Base-by-base conservation (phyloP, 2,797 vertebrate genomes). In the Limosa lapponica region DNA sequence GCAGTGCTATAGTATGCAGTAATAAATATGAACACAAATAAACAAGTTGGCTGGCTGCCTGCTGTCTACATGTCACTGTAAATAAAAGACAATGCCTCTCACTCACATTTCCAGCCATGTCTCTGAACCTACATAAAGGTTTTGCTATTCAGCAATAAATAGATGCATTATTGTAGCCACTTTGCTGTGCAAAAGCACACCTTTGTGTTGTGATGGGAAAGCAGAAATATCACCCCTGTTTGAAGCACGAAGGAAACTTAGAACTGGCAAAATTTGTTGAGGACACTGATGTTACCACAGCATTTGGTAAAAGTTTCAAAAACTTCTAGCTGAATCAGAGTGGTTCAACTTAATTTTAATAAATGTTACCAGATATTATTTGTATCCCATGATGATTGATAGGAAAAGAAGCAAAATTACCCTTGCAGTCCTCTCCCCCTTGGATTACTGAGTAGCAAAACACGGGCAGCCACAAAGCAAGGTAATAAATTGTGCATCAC, bases 1-100 rank as follows among this genome's bases (percentile, higher is more conserved):
- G 37, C 64, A 87, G 20, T 2, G 2, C 32, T 80, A 11, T 6
- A 39, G 13, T 27, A 18, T 30, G 11, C 1, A 2, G 15, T 41
- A 85, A 84, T 70, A 89, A 66, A 89, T 82, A 82, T 24, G 11
- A 85, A 39, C 8, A 80, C 43, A 82, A 89, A 72, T 25, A 79
- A 92, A 75, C 6, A 43, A 8, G 16, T 46, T 72, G 30, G 4
- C 36, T 62, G 49, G 1, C 12, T 77, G 43, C 23, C 85, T 84
- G 41, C 37, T 46, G n/a, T 90, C 32, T 64, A 28, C 23, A 9
- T 36, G 27, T 37, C 25, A 13, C 15, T 72, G 46, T 72, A 86
- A 92, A 89, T 66, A 89, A 87, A 72, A 25, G 8, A 44, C 20
- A 32, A 27, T 61, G 16, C 13, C 16, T 59, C 67, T 71, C 2